Conservation (phyloP, 1,140 invertebrate species). For the Cherax destructor region DNA sequence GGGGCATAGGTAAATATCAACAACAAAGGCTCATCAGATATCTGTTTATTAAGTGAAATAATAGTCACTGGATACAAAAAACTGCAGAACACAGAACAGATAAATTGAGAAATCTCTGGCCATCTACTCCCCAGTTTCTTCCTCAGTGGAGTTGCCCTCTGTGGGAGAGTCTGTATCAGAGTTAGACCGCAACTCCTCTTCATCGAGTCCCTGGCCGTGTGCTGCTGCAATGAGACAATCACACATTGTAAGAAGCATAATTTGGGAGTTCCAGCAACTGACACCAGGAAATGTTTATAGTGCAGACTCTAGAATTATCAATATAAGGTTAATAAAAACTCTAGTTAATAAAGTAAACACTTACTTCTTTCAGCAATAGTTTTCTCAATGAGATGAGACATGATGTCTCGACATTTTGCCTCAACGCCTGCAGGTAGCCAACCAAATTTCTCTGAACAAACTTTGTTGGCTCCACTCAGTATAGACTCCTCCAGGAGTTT, state of each 20-base stretch:
- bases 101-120: too few species aligned
- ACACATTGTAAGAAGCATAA: neutral
- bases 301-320: neutral
- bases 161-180: slow-evolving; percentile 58
- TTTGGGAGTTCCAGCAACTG: too few species aligned
- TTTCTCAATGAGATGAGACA: slow-evolving; percentile 64
- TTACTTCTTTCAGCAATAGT: slow-evolving; percentile 64
- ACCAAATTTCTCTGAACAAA: slow-evolving; percentile 66
- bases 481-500: slow-evolving; percentile 82
- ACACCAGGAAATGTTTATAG: too few species aligned
- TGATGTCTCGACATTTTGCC: slow-evolving; percentile 58
- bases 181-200: slow-evolving; percentile 48
- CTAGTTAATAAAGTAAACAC: neutral
- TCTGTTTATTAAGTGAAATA: too few species aligned
- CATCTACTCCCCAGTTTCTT: slow-evolving; percentile 33
- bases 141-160: slow-evolving; percentile 60
- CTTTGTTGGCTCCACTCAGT: slow-evolving; percentile 55
- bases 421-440: slow-evolving; percentile 67
- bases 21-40: too few species aligned
- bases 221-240: slow-evolving; percentile 2
- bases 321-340: too few species aligned
- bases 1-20: too few species aligned
- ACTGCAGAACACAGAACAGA: too few species aligned
- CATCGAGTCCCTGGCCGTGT: slow-evolving; percentile 50
- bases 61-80: too few species aligned